phyloP scores from a whole-genome alignment of 2,113 vertebrate species.

The Peromyscus polionotus region DNA sequence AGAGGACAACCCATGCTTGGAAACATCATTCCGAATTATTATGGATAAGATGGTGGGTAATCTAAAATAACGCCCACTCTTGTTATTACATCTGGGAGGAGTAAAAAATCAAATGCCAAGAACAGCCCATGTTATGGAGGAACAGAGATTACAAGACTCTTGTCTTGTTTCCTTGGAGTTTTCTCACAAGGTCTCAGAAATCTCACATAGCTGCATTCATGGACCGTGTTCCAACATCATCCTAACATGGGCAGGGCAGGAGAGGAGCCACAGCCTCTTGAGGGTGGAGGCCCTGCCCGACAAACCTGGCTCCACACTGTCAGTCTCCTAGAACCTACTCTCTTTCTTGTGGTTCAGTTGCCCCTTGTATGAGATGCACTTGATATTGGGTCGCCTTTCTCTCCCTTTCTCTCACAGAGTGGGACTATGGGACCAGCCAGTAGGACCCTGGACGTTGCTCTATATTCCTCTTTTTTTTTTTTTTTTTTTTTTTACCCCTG shows the following conservation, averaged over 20 bases:
- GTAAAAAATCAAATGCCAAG: not conserved
- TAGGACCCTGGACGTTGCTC: not conserved
- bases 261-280: not conserved
- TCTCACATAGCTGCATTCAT: not conserved
- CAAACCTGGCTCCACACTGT: accelerated
- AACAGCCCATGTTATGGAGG: not conserved
- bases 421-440: not conserved
- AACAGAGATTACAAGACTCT: not conserved
- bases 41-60: not conserved
- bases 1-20: not conserved
- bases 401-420: not conserved
- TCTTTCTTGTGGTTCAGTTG: too few species aligned
- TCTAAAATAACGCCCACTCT: not conserved
- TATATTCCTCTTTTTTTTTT: too few species aligned
- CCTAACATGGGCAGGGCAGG: too few species aligned
- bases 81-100: not conserved
- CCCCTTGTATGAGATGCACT: not conserved
- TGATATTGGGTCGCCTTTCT: not conserved
- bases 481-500: too few species aligned
- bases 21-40: not conserved
- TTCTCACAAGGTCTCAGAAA: not conserved
- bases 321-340: too few species aligned
- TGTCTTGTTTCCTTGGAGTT: not conserved
- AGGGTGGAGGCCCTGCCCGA: not conserved
- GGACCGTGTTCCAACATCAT: not conserved